phyloP scores from a whole-genome alignment of 2,113 vertebrate genomes.

The Patagioenas fasciata region DNA sequence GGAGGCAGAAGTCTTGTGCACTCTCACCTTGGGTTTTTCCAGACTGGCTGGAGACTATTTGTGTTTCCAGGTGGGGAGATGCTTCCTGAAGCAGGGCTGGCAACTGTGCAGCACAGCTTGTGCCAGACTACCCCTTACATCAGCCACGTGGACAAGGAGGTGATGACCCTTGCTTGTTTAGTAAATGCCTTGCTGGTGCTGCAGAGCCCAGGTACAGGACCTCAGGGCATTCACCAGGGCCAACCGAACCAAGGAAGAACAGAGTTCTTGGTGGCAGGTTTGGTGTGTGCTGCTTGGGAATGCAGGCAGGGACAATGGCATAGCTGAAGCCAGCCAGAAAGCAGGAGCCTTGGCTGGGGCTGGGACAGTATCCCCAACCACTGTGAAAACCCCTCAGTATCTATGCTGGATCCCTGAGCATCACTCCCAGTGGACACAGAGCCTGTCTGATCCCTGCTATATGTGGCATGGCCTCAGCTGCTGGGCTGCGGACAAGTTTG shows the following conservation, averaged over 20 bases:
- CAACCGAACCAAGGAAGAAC: neutral
- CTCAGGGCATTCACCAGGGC: fast-evolving
- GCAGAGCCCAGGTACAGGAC: fast-evolving
- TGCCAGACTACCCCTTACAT: neutral
- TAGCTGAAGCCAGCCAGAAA: neutral
- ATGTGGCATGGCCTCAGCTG: neutral
- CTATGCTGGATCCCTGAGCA: neutral
- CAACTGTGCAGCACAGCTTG: neutral
- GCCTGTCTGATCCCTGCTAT: neutral
- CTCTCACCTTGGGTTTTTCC: neutral
- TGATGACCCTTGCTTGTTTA: neutral
- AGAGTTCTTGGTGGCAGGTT: neutral
- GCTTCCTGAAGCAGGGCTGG: neutral
- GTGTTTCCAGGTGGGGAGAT: neutral
- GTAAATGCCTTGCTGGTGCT: neutral
- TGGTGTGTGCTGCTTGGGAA: neutral
- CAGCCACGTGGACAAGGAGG: neutral
- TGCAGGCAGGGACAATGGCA: neutral
- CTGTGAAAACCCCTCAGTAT: neutral
- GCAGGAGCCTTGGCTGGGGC: neutral
- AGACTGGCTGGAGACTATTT: neutral
- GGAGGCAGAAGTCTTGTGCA: neutral
- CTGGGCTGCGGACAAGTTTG: neutral
- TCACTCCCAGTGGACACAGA: neutral
- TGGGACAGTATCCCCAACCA: neutral